phyloP scores from a whole-genome alignment of 2,797 vertebrate species.

The Apogon hyalosoma region DNA sequence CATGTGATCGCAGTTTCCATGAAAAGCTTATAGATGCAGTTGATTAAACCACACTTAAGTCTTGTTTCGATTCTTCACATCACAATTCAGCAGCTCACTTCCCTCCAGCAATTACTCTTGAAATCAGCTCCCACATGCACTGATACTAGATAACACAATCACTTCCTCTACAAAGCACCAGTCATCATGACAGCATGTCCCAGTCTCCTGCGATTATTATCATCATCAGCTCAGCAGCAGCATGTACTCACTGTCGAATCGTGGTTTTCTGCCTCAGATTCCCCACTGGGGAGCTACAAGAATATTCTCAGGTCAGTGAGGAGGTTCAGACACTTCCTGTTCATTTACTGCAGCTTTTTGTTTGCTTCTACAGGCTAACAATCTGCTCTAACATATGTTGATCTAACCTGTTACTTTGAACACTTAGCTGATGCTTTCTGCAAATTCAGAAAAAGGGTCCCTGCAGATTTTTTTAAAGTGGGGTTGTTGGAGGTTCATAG shows the following conservation, averaged over 20 bases:
- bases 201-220: conserved; percentile 19
- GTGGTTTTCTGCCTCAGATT: conserved; percentile 28
- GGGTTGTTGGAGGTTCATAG: too few relatives aligned
- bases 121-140: conserved; percentile 42
- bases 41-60: conserved; percentile 23
- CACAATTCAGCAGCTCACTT: conserved; percentile 23
- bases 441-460: too few relatives aligned
- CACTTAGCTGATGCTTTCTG: background rate
- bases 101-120: conserved; percentile 17
- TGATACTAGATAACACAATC: background rate
- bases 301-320: conserved; percentile 48
- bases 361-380: background rate
- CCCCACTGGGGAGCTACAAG: conserved; percentile 42
- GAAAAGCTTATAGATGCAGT: background rate
- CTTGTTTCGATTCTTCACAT: conserved; percentile 32
- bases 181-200: conserved; percentile 11
- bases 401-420: background rate
- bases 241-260: conserved; percentile 53
- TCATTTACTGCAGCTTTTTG: background rate
- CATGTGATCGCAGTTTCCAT: background rate
- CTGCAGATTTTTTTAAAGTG: too few relatives aligned
- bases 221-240: conserved; percentile 16
- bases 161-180: conserved; percentile 8
- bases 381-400: background rate
- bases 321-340: background rate